Evolutionary conservation across 2,113 vertebrate genomes (phyloP), one percentile per base, ranked within the genome.

Genomic region (Planiliza haematocheilus): DNA sequence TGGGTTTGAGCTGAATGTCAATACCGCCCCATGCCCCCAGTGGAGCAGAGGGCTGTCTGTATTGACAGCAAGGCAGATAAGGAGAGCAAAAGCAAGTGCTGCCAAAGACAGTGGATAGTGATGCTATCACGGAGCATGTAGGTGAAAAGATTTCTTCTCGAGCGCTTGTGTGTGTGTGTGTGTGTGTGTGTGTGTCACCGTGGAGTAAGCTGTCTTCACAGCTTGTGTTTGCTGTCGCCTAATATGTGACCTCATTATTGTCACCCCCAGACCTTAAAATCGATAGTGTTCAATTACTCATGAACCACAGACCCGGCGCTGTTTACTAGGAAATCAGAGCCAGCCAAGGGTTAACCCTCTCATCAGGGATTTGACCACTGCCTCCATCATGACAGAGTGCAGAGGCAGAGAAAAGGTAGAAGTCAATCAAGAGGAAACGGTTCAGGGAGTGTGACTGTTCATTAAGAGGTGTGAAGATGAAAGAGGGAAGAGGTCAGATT

Each of bases 1-100:
- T 89, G 88, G 86, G 86, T 91, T 90, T 90, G 89, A 94, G 94
- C 87, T 90, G 91, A 93, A 93, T 91, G 93, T 93, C 93, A 93
- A 93, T 93, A 93, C 77, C n/a, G 67, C 85, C 89, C 85, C 81
- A 43, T 84, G 85, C 88, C 89, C 89, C 82, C 86, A 39, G 58
- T 64, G 77, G 81, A 85, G 88, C 81, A 76, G 24, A 76, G 88
- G 85, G 84, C 88, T 89, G 90, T 90, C 87, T 86, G 88, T 91
- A 93, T 91, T 82, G 90, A 90, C 88, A 88, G 87, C 84, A 42
- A 73, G 83, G 78, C 67, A 80, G 83, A 89, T 89, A 87, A 88
- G 89, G 75, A 73, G 76, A 68, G 84, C 82, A 84, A 55, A 81
- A 85, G 71, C 83, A 86, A 86, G 75, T 71, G 76, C 82, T 88